These are phyloP conservation scores for Ellobium chinense DNA, from an alignment of 2,888 invertebrate genomes.

Conservation along the genomic window DNA sequence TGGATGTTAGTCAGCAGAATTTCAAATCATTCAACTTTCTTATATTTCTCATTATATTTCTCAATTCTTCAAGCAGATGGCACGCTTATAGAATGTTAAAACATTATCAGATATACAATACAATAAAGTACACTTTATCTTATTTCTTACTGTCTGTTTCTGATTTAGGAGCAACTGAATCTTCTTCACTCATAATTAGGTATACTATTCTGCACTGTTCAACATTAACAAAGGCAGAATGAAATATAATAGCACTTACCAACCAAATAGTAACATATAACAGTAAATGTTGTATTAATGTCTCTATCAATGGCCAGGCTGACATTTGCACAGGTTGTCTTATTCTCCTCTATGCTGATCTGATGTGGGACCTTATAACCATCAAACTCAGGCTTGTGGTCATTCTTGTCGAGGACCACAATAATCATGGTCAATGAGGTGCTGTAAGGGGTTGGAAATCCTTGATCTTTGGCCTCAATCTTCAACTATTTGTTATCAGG, in stretches of 20 bases:
- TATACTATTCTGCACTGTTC: no score
- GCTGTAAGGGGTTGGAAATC: conserved; percentile 86
- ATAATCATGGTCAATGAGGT: conserved; percentile 86
- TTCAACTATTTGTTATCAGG: conserved; percentile 79
- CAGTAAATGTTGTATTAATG: conserved; percentile 84
- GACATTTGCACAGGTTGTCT: conserved; percentile 54
- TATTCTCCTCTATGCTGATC: conserved; percentile 57
- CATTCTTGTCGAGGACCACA: conserved; percentile 70
- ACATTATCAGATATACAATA: no score
- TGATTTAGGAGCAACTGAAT: no score
- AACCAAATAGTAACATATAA: conserved; percentile 96
- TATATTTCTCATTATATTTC: no score
- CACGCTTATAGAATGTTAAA: no score
- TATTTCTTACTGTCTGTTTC: no score
- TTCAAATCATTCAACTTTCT: no score
- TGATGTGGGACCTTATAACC: conserved; percentile 55
- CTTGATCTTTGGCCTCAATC: conserved; percentile 88
- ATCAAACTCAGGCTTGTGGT: conserved; percentile 74
- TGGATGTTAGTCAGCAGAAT: no score
- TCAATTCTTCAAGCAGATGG: no score
- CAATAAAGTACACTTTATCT: no score
- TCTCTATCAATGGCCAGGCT: conserved; percentile 85
- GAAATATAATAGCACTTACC: conserved; percentile 76
- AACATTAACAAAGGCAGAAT: no score
- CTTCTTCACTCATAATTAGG: no score